Evolutionary conservation across 2,113 vertebrate species (phyloP), one percentile per base, ranked within the genome.

Genomic region (Sturnus vulgaris): DNA sequence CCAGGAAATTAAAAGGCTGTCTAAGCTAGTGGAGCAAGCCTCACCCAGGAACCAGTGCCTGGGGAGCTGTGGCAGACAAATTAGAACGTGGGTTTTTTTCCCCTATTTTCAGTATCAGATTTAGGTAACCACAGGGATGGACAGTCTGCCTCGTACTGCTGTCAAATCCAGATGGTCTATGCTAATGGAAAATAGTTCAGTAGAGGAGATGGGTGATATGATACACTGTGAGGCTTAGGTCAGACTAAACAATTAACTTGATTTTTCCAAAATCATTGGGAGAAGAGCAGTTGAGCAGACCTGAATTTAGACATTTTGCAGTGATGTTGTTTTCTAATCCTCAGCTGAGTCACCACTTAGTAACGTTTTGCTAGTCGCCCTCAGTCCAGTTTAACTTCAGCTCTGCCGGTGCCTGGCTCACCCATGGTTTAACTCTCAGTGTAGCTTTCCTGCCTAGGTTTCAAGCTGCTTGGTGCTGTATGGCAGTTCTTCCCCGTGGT

Each of bases 361-460:
- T 65, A 49, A 64, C 0, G 0, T 60, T 82, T 53, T 53, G 53
- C 11, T 25, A 10, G 39, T 84, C 1, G 0, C 21, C 24, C 59
- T 65, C 50, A 33, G 19, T 47, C 56, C 42, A 52, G 61, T 10
- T 66, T 55, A 57, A n/a, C 39, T 63, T 81, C n/a, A 56, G 21
- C 52, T 63, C 23, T 73, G 42, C 23, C 0, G 0, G 30, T 3
- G 3, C 52, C 52, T 73, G 64, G 20, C 69, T 78, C 3, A 1
- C 28, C 4, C 1, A 0, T 0, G 0, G 60, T 65, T 35, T 37
- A 12, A 25, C 23, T 82, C 31, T 47, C 12, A 2, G 6, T 1
- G 0, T 50, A 11, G n/a, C n/a, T 60, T 44, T 50, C 30, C 64
- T 3, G 1, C 18, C 25, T 21, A 1, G 13, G 8, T 30, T 84